Evolutionary conservation across 2,113 vertebrate species (phyloP), one percentile per base, ranked within the genome.

Genomic region (Colaptes auratus): DNA sequence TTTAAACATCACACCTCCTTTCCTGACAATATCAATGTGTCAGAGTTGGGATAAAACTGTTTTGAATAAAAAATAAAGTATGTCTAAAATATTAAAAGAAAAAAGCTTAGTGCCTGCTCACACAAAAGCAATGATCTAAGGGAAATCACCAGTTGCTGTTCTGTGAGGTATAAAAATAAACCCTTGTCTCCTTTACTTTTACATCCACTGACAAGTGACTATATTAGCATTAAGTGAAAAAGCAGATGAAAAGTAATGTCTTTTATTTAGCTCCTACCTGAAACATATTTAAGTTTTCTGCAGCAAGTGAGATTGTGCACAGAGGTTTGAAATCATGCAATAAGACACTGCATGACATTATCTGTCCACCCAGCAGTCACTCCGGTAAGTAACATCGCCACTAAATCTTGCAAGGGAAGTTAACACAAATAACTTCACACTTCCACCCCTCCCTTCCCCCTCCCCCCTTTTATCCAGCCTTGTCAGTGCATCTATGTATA

Each of bases 171-270:
- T 97, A 96, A 97, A 97, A 97, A 97, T 97, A 97, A 97, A 97
- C 93, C 93, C 94, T 95, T 96, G 95, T 96, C 95, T 97, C 92
- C 81, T 93, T 89, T 96, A 95, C 93, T 95, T 96, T 90, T 96
- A 95, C 94, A 94, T 97, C 95, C 79, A 71, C 95, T 96, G 96
- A 96, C 97, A 96, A 97, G 97, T 93, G 94, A 96, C 95, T 96
- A 94, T 96, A 97, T 97, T 97, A 97, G 95, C 96, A 96, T 97
- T 97, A 97, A 95, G 93, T 93, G 90, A 97, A 95, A 97, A 97
- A 93, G 96, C 96, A 96, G 95, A 96, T 97, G 96, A 97, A 97
- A 96, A 94, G 95, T 96, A 97, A 96, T 95, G 94, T 89, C 91
- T 97, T 96, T 97, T 96, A 95, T 96, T 97, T 96, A 95, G 96